A percentile compares a stretch with the other conserved stretches of the same genome.
Conservation (phyloP, 2,888 invertebrate genomes). For the Serrognathus titanus region DNA sequence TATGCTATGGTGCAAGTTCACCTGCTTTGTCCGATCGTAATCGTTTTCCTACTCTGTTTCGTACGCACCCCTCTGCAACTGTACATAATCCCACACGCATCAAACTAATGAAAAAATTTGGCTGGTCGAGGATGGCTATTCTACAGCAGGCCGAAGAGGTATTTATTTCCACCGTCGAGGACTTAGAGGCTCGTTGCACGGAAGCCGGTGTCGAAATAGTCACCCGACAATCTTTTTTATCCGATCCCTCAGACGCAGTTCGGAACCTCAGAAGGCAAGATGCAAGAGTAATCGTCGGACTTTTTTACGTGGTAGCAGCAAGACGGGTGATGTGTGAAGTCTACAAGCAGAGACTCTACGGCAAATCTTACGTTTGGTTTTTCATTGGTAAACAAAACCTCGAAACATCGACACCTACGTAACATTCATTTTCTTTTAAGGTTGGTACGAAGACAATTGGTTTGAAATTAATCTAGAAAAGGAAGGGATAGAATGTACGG, state of each 20-base stretch:
- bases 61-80: constrained; percentile 98
- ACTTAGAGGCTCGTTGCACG: constrained; percentile 90
- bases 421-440: constrained; percentile 45
- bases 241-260: constrained; percentile 95
- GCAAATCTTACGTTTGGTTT: constrained; percentile 97
- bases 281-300: constrained; percentile 94
- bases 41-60: constrained; percentile 95
- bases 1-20: constrained; percentile 98
- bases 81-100: constrained; percentile 98
- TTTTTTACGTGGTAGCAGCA: constrained; percentile 98
- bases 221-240: constrained; percentile 93
- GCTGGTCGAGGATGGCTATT: constrained; percentile 96
- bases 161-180: constrained; percentile 84
- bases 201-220: constrained; percentile 92
- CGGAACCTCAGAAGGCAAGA: constrained; percentile 92
- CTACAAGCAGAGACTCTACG: constrained; percentile 90
- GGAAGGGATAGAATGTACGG: constrained; percentile 88
- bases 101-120: constrained; percentile 93
- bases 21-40: constrained; percentile 96
- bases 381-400: constrained; percentile 77
- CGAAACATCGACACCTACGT: background rate
- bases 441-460: constrained; percentile 99
- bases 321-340: constrained; percentile 94
- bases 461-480: constrained; percentile 83
- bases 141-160: constrained; percentile 98